These are phyloP conservation scores for Caenorhabditis uteleia DNA, from an alignment of 2,888 invertebrate genomes.

Conservation along the genomic window DNA sequence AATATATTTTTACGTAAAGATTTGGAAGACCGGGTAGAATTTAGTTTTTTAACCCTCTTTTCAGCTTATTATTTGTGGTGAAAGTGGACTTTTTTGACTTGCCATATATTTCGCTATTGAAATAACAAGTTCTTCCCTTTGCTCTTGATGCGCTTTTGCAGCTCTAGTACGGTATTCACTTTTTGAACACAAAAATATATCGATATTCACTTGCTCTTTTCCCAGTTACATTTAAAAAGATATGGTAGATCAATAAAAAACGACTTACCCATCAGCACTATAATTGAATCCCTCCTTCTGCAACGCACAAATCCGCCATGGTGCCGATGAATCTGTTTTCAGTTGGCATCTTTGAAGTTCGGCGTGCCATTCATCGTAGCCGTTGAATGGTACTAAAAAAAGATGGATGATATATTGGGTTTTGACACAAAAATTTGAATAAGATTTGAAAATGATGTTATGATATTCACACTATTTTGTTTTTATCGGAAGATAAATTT, in stretches of 20 bases:
- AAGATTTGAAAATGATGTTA: background rate
- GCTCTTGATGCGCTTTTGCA: too few species aligned
- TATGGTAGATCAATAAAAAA: background rate
- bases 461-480: background rate
- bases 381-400: slow-evolving; percentile 38
- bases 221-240: background rate
- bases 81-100: too few species aligned
- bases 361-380: slow-evolving; percentile 36
- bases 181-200: background rate
- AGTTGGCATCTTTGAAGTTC: slow-evolving; percentile 37
- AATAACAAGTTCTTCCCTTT: too few species aligned
- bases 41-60: too few species aligned
- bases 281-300: slow-evolving; percentile 22
- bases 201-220: background rate
- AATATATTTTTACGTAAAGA: too few species aligned
- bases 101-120: too few species aligned
- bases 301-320: slow-evolving; percentile 34
- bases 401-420: too few species aligned
- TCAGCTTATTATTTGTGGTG: too few species aligned
- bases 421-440: background rate
- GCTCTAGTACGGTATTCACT: too few species aligned
- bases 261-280: slow-evolving; percentile 14
- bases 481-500: too few species aligned
- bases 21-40: too few species aligned
- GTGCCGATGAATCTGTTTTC: slow-evolving; percentile 18